These are phyloP conservation scores for Agelas oroides DNA, from an alignment of 37 sponge, comb jelly and placozoan species.

Conservation along the genomic window DNA sequence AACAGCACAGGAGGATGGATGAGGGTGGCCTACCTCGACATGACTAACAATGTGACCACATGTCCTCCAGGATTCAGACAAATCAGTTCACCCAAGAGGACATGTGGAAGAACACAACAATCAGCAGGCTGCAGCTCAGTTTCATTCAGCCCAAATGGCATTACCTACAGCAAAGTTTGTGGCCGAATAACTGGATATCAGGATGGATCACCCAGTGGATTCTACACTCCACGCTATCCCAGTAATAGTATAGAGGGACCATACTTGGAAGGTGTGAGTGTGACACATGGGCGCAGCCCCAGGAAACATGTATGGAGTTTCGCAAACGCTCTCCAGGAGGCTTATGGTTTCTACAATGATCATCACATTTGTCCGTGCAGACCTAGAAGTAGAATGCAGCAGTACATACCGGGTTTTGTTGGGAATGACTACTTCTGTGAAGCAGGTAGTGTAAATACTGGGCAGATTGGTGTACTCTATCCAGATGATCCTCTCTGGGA, in stretches of 20 bases:
- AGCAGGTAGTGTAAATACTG: background rate
- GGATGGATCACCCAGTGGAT: background rate
- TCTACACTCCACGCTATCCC: background rate
- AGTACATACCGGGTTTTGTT: background rate
- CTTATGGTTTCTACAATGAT: background rate
- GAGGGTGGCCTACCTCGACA: conserved; percentile 47
- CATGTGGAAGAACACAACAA: background rate
- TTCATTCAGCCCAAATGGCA: background rate
- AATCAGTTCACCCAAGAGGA: background rate
- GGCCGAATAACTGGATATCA: background rate
- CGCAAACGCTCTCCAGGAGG: background rate
- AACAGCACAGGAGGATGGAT: conserved; percentile 30
- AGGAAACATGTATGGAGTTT: conserved; percentile 53
- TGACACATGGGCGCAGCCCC: conserved; percentile 1
- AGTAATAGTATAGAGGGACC: conserved; percentile 12
- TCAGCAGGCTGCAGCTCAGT: background rate
- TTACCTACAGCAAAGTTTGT: background rate
- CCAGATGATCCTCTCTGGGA: conserved; percentile 25
- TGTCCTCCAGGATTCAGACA: conserved; percentile 18
- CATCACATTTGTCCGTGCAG: background rate
- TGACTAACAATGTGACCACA: background rate
- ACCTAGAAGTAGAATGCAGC: background rate
- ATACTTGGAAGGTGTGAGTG: conserved; percentile 39
- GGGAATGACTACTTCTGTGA: conserved; percentile 19
- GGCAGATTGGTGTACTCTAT: background rate